phyloP scores from a whole-genome alignment of 1,140 invertebrate species.

The Drosophila melanica region DNA sequence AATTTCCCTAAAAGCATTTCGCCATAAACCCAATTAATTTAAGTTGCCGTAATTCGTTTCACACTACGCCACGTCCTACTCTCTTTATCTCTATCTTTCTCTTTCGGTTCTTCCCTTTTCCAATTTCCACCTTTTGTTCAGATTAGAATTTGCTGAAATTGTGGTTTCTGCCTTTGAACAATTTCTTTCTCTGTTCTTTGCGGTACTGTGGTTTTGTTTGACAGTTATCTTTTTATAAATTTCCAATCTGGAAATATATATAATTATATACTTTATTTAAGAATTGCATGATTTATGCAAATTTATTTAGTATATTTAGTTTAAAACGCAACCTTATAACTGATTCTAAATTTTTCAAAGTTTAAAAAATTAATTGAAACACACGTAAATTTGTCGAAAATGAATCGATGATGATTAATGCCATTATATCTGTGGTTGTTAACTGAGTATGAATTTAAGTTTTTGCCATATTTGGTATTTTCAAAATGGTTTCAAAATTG shows the following conservation, averaged over 20 bases:
- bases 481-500: too few species aligned
- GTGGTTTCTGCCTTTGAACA: slow-evolving; percentile 57
- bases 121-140: slow-evolving; percentile 6
- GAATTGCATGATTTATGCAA: too few species aligned
- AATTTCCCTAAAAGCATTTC: slow-evolving; percentile 81
- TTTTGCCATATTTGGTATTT: too few species aligned
- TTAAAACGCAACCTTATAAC: too few species aligned
- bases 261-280: too few species aligned
- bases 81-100: background rate
- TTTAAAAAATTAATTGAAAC: too few species aligned
- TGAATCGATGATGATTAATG: too few species aligned
- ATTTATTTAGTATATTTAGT: too few species aligned
- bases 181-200: slow-evolving; percentile 34
- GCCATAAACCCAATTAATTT: slow-evolving; percentile 82
- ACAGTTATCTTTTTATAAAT: background rate
- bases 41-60: slow-evolving; percentile 73
- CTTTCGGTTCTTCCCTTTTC: background rate
- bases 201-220: slow-evolving; percentile 18
- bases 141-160: slow-evolving; percentile 63
- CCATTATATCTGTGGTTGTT: too few species aligned
- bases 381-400: too few species aligned
- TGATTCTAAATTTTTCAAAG: too few species aligned
- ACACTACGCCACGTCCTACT: slow-evolving; percentile 42
- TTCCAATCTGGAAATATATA: background rate
- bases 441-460: too few species aligned